A percentile compares a stretch with the other conserved stretches of the same genome.
Evolutionary conservation across 1,140 invertebrate genomes (phyloP).

Genomic region (Brachionus koreanus): DNA sequence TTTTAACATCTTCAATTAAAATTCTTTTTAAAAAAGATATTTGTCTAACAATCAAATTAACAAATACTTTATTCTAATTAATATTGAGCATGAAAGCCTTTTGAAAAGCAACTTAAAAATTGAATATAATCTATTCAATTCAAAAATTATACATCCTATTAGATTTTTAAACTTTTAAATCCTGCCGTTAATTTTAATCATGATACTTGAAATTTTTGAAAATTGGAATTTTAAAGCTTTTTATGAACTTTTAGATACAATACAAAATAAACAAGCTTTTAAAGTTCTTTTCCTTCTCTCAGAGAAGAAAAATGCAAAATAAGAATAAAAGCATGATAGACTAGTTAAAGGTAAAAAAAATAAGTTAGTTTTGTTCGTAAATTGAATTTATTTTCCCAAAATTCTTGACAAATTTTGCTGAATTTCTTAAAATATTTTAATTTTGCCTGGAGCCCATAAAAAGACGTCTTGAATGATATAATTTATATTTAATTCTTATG

Average conservation of each 20-base stretch:
- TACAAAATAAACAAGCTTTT: background rate
- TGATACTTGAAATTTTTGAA: background rate
- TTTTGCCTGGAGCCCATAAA: background rate
- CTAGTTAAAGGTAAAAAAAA: no score
- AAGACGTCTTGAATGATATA: background rate
- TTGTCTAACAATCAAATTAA: background rate
- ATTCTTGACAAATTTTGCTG: background rate
- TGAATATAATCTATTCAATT: background rate
- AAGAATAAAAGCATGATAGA: no score
- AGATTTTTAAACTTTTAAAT: background rate
- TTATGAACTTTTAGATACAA: no score
- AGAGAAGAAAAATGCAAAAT: no score
- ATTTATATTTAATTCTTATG: background rate
- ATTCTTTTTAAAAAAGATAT: background rate
- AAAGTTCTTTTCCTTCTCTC: background rate
- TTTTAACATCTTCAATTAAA: background rate
- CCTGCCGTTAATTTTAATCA: background rate
- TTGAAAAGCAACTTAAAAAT: background rate
- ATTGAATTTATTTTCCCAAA: background rate
- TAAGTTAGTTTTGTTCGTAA: slow-evolving; percentile 4
- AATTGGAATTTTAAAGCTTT: background rate
- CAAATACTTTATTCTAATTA: background rate
- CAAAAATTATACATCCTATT: background rate
- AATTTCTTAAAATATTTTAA: background rate
- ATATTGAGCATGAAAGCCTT: background rate